These are phyloP conservation scores for Microcebus griseorufus DNA, from an alignment of 2,113 vertebrate genomes.

Conservation along the genomic window DNA sequence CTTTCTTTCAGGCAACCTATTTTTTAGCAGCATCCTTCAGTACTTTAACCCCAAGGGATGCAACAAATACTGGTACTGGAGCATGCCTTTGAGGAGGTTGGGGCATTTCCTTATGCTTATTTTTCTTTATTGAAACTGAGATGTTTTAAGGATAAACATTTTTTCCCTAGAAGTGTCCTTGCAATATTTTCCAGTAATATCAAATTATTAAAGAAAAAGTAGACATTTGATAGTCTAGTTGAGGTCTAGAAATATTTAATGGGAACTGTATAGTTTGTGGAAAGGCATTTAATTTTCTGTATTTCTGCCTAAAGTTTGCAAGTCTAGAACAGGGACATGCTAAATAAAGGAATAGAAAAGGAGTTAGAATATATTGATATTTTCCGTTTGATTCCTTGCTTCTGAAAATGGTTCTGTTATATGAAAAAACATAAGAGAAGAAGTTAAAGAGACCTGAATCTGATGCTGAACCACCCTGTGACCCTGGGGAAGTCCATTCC, in stretches of 20 bases:
- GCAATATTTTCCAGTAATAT: not conserved
- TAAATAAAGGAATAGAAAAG: not conserved
- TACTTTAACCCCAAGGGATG: not conserved
- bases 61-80: not conserved
- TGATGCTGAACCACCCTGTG: not conserved
- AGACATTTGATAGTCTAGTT: not conserved
- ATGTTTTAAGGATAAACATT: not conserved
- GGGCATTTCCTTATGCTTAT: not conserved
- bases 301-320: slow-evolving; percentile 6
- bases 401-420: not conserved
- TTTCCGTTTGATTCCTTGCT: not conserved
- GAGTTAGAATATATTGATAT: not conserved
- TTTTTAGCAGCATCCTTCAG: not conserved
- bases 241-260: not conserved
- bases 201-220: not conserved
- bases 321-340: not conserved
- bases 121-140: not conserved
- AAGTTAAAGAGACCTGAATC: not conserved
- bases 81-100: not conserved
- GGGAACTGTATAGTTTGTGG: not conserved
- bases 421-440: not conserved
- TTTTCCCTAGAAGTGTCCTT: not conserved
- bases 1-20: not conserved
- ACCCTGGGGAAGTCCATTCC: not conserved
- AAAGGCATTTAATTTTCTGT: not conserved